phyloP scores from a whole-genome alignment of 2,797 vertebrate genomes.

The Oophaga sylvatica region DNA sequence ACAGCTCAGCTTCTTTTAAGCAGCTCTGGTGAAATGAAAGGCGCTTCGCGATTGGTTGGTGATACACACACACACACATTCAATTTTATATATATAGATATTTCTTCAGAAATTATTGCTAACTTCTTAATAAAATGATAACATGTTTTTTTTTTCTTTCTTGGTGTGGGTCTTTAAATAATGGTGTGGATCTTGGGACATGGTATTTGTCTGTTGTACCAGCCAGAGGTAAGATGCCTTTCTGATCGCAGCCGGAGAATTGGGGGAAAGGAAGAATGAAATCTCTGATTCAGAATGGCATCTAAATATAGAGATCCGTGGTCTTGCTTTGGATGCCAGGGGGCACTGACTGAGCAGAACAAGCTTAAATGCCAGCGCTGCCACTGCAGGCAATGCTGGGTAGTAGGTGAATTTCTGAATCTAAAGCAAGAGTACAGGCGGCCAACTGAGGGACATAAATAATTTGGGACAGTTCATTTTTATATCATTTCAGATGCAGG shows the following conservation, averaged over 20 bases:
- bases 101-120: background rate
- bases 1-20: too few relatives aligned
- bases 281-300: slow-evolving; percentile 45
- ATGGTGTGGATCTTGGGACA: slow-evolving; percentile 57
- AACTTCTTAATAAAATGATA: background rate
- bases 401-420: slow-evolving; percentile 39
- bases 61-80: too few relatives aligned
- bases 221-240: slow-evolving; percentile 59
- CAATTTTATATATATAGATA: background rate
- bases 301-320: slow-evolving; percentile 52
- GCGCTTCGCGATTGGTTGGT: too few relatives aligned
- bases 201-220: slow-evolving; percentile 54
- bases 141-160: background rate
- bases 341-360: slow-evolving; percentile 46
- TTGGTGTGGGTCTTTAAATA: background rate
- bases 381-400: background rate
- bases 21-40: too few relatives aligned
- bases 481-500: slow-evolving; percentile 40
- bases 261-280: background rate
- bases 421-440: slow-evolving; percentile 25
- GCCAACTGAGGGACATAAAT: slow-evolving; percentile 49
- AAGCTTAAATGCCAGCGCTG: slow-evolving; percentile 8
- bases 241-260: slow-evolving; percentile 49
- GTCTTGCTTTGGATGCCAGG: slow-evolving; percentile 37
- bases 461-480: slow-evolving; percentile 39